A percentile compares a stretch with the other conserved stretches of the same genome.
phyloP scores from a whole-genome alignment of 2,888 invertebrate genomes.

The Oxyscelio sp. region DNA sequence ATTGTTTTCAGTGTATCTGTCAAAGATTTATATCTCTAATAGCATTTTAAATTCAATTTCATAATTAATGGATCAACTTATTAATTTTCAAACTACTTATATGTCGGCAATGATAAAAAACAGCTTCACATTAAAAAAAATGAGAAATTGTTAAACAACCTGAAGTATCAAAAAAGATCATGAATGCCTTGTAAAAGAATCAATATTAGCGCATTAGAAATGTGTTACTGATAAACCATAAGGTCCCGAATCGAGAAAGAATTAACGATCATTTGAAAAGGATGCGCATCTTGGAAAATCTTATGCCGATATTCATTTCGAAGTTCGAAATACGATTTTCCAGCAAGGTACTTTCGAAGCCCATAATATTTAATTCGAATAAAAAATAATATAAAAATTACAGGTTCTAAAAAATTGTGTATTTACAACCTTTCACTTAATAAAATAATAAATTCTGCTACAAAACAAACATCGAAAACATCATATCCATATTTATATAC shows the following conservation, averaged over 20 bases:
- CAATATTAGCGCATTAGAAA: slow-evolving; percentile 24
- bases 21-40: slow-evolving; percentile 75
- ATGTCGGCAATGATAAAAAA: slow-evolving; percentile 62
- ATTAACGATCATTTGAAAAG: slow-evolving; percentile 3
- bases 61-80: neutral
- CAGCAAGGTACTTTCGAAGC: slow-evolving; percentile 61
- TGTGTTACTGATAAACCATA: slow-evolving; percentile 1
- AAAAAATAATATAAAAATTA: too few species aligned
- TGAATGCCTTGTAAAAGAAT: slow-evolving; percentile 25
- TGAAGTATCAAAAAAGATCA: slow-evolving; percentile 16
- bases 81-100: slow-evolving; percentile 7
- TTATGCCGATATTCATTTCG: slow-evolving; percentile 17
- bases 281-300: slow-evolving; percentile 27
- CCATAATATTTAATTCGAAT: too few species aligned
- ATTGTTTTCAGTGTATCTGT: slow-evolving; percentile 71
- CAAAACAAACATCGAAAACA: slow-evolving; percentile 34
- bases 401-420: too few species aligned
- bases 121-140: slow-evolving; percentile 21
- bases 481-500: slow-evolving; percentile 54
- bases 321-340: slow-evolving; percentile 28
- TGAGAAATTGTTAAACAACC: slow-evolving; percentile 19
- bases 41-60: slow-evolving; percentile 40
- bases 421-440: too few species aligned
- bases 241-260: slow-evolving; percentile 28
- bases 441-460: neutral